A percentile compares a stretch with the other conserved stretches of the same genome.
Evolutionary conservation across 1,140 invertebrate genomes (phyloP).

Genomic region (Penaeus vannamei): DNA sequence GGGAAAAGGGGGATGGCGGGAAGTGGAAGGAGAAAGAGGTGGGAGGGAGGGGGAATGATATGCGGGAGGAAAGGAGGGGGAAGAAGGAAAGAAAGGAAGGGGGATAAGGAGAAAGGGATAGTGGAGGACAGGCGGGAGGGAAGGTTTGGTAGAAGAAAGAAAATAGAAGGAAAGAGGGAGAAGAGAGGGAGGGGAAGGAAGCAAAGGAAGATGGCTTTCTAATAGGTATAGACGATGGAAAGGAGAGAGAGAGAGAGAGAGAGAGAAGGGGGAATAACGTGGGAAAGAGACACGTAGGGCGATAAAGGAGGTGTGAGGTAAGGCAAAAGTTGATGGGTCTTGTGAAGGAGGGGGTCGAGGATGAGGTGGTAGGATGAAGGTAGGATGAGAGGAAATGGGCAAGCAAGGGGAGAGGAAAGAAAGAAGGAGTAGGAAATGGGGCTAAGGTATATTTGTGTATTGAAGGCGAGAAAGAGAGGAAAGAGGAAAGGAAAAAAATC

Average conservation of each 20-base stretch:
- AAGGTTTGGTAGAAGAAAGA: too few species aligned
- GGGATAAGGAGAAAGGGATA: too few species aligned
- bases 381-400: not conserved
- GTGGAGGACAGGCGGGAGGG: too few species aligned
- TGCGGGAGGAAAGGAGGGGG: too few species aligned
- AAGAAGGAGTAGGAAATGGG: not conserved
- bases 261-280: conserved; percentile 51
- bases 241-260: conserved; percentile 23
- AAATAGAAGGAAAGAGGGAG: not conserved
- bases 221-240: not conserved
- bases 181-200: not conserved
- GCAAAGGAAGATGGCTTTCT: not conserved
- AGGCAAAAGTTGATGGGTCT: not conserved
- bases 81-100: not conserved
- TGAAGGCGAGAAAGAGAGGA: too few species aligned
- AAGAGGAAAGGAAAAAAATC: too few species aligned
- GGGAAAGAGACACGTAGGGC: conserved; percentile 43
- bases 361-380: not conserved
- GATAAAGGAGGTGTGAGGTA: not conserved
- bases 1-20: not conserved
- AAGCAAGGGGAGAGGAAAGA: not conserved
- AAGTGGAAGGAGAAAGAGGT: not conserved
- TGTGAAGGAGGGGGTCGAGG: not conserved
- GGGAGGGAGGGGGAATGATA: not conserved
- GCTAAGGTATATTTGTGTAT: too few species aligned